Evolutionary conservation across 2,113 vertebrate species (phyloP).

Genomic region (Zootoca vivipara): DNA sequence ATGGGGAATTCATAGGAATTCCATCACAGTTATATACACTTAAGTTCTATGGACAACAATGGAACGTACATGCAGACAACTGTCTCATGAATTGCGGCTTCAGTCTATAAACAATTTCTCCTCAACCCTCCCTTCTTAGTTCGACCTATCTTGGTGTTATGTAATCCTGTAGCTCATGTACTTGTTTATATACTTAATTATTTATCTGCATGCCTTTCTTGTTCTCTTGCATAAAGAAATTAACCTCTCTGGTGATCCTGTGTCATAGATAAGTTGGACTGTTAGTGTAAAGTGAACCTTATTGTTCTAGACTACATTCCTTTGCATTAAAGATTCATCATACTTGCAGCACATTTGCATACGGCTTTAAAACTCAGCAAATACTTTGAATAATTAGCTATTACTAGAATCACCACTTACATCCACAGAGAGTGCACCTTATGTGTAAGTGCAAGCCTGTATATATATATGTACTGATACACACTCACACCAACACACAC

Average conservation of each 20-base stretch:
- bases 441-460: neutral
- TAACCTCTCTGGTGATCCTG: neutral
- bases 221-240: constrained; percentile 2
- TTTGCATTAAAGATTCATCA: neutral
- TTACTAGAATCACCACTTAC: neutral
- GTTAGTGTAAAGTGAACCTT: constrained; percentile 29
- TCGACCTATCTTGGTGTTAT: constrained; percentile 12
- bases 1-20: neutral
- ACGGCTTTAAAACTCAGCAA: neutral
- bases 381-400: neutral
- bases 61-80: neutral
- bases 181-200: constrained; percentile 39
- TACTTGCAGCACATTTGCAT: constrained; percentile 3
- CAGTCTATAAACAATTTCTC: neutral
- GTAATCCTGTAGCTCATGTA: constrained; percentile 18
- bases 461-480: neutral
- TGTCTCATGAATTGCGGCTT: neutral
- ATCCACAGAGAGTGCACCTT: neutral
- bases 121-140: neutral
- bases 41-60: neutral
- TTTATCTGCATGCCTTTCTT: constrained; percentile 21
- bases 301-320: neutral
- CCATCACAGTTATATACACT: neutral
- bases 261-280: constrained; percentile 40
- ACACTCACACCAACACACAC: neutral